A percentile compares a stretch with the other conserved stretches of the same genome.
Conservation (phyloP, 2,888 invertebrate genomes). For the Tachina fera region DNA sequence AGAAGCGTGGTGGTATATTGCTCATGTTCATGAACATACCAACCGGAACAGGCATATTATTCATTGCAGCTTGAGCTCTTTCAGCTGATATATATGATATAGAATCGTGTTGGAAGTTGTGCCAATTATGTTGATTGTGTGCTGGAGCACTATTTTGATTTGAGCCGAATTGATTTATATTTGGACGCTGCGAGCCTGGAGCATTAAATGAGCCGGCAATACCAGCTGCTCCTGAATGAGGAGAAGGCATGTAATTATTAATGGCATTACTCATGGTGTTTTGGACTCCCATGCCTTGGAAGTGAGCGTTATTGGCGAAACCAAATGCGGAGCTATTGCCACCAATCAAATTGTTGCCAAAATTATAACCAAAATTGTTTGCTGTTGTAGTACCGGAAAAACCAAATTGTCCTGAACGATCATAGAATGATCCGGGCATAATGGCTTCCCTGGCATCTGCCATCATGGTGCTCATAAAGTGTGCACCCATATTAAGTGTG, state of each 20-base stretch:
- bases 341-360: slow-evolving; percentile 70
- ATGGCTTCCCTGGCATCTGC: slow-evolving; percentile 98
- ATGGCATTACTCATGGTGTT: slow-evolving; percentile 58
- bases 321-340: slow-evolving; percentile 71
- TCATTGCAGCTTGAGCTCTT: slow-evolving; percentile 88
- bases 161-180: slow-evolving; percentile 58
- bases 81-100: slow-evolving; percentile 96
- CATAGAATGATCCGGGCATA: slow-evolving; percentile 96
- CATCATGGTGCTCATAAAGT: slow-evolving; percentile 98
- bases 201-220: slow-evolving; percentile 55
- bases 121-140: slow-evolving; percentile 70
- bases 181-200: slow-evolving; percentile 49
- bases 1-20: slow-evolving; percentile 89
- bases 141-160: slow-evolving; percentile 37
- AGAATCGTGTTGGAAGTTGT: slow-evolving; percentile 89
- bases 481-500: slow-evolving; percentile 96
- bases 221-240: slow-evolving; percentile 29
- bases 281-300: slow-evolving; percentile 65
- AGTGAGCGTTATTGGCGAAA: slow-evolving; percentile 50
- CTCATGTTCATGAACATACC: slow-evolving; percentile 97
- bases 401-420: slow-evolving; percentile 85
- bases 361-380: slow-evolving; percentile 68
- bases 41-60: slow-evolving; percentile 94
- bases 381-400: slow-evolving; percentile 73
- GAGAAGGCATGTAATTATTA: slow-evolving; percentile 64